Conservation (phyloP, 2,888 invertebrate species). For the Cordylochernes scorpioides region DNA sequence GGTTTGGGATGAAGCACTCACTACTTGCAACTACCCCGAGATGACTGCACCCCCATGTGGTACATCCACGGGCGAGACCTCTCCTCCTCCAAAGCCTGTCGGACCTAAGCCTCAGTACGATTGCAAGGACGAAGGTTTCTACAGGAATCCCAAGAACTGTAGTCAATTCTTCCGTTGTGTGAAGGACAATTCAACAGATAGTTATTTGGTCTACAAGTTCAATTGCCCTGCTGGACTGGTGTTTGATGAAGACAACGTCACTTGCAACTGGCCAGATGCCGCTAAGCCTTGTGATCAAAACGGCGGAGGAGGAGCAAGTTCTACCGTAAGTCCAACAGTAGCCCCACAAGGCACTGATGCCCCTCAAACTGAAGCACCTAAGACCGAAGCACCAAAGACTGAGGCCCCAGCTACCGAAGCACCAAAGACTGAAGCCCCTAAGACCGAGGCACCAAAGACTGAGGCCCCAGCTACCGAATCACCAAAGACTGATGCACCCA, state of each 20-base stretch:
- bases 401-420: neutral
- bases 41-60: slow-evolving; percentile 5
- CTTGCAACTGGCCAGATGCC: slow-evolving; percentile 2
- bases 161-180: slow-evolving; percentile 13
- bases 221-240: slow-evolving; percentile 4
- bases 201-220: slow-evolving; percentile 6
- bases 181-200: too few species aligned
- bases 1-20: slow-evolving; percentile 8
- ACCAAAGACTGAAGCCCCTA: neutral
- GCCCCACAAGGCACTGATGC: neutral
- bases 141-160: slow-evolving; percentile 14
- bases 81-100: neutral
- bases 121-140: slow-evolving; percentile 14
- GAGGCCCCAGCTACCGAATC: neutral
- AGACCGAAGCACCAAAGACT: slow-evolving; percentile 1
- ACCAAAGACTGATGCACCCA: neutral
- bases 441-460: neutral
- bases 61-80: slow-evolving; percentile 3
- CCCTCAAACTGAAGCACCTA: neutral
- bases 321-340: slow-evolving; percentile 2
- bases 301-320: slow-evolving; percentile 3
- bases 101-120: neutral
- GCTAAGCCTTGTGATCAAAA: neutral
- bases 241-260: slow-evolving; percentile 4
- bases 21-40: slow-evolving; percentile 10